These are phyloP conservation scores for Psilopsiagon aymara DNA, from an alignment of 2,113 vertebrate species.

Conservation along the genomic window DNA sequence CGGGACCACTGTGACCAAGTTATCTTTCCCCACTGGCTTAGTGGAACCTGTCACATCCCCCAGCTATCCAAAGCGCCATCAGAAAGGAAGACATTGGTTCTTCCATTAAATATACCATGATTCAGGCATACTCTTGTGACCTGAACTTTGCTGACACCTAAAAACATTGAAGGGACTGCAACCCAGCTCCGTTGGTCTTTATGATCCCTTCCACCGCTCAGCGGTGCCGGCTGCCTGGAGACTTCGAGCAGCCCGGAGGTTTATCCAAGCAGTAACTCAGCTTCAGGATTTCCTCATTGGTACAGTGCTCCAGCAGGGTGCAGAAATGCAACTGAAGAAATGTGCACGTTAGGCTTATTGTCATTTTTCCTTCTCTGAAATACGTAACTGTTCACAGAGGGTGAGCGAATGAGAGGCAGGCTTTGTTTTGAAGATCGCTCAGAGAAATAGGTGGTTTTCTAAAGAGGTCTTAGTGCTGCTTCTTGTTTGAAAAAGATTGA, in stretches of 20 bases:
- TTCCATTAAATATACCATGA: background rate
- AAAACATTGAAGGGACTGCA: constrained; percentile 1
- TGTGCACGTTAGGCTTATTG: background rate
- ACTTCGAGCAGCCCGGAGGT: constrained; percentile 14
- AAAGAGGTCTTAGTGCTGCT: background rate
- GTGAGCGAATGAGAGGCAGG: background rate
- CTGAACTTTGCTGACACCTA: constrained; percentile 62
- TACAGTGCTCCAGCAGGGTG: background rate
- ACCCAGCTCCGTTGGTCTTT: background rate
- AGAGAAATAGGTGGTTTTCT: background rate
- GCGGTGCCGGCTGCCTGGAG: background rate
- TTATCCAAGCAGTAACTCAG: constrained; percentile 21
- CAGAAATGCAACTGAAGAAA: constrained; percentile 7
- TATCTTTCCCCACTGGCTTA: background rate
- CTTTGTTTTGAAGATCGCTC: background rate
- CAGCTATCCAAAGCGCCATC: background rate
- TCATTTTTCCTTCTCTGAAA: constrained; percentile 8
- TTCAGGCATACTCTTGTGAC: constrained; percentile 19
- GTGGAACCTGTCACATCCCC: background rate
- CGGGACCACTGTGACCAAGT: background rate
- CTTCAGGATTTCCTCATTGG: background rate
- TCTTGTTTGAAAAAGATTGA: background rate
- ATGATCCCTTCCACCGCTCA: background rate
- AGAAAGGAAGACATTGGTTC: background rate
- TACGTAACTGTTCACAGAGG: background rate